Conservation (phyloP, 2,797 vertebrate genomes). For the Lepus townsendii region DNA sequence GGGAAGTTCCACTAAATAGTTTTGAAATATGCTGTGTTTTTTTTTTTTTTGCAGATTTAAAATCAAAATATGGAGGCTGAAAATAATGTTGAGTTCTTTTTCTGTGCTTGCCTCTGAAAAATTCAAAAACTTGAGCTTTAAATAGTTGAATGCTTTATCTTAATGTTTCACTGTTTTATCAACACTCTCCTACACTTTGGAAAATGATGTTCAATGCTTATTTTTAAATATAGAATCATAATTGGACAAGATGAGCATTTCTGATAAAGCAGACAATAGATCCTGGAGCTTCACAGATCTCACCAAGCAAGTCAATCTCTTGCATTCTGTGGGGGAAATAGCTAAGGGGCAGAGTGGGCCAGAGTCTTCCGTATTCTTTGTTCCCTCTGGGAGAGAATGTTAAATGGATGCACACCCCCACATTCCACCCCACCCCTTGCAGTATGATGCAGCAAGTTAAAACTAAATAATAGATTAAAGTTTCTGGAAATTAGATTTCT, state of each 20-base stretch:
- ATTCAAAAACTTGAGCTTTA: background rate
- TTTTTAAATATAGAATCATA: constrained; percentile 20
- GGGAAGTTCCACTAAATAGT: background rate
- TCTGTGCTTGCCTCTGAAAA: background rate
- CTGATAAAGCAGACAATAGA: background rate
- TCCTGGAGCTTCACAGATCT: background rate
- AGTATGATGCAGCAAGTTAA: background rate
- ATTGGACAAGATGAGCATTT: constrained; percentile 3
- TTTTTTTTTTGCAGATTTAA: background rate
- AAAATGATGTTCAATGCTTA: background rate
- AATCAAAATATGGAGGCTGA: background rate
- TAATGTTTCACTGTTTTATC: constrained; percentile 19
- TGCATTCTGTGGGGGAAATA: background rate
- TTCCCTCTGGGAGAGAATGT: background rate
- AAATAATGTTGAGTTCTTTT: constrained; percentile 1
- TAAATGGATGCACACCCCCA: too few relatives aligned
- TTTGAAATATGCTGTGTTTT: background rate
- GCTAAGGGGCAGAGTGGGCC: background rate
- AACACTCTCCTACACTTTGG: background rate
- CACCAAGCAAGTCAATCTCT: background rate
- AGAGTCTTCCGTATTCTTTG: background rate
- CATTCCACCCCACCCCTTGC: too few relatives aligned
- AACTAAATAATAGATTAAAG: background rate
- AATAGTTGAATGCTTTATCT: background rate
- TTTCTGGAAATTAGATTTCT: constrained; percentile 26